A percentile compares a stretch with the other conserved stretches of the same genome.
These are phyloP conservation scores for Euglossa dilemma DNA, from an alignment of 1,140 invertebrate genomes.

Conservation along the genomic window DNA sequence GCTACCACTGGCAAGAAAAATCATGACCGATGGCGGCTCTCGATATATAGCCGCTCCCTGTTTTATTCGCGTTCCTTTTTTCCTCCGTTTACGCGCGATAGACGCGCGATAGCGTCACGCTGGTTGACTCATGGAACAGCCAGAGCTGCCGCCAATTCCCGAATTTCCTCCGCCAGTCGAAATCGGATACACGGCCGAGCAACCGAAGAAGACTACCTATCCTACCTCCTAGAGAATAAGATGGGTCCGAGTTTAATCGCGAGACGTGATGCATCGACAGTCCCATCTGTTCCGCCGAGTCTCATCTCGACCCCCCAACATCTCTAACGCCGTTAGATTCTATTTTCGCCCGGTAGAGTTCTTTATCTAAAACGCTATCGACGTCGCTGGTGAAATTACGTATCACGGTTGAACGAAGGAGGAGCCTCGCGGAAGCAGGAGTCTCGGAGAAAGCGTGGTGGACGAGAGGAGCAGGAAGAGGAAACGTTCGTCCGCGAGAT, in stretches of 20 bases:
- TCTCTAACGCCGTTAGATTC: not conserved
- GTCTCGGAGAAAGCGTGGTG: not conserved
- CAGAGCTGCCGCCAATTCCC: not conserved
- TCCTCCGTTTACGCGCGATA: not conserved
- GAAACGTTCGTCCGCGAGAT: conserved; percentile 71
- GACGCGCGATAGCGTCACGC: not conserved
- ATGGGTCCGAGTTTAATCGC: not conserved
- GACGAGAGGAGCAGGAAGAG: conserved; percentile 41
- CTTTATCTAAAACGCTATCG: no score
- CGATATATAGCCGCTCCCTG: not conserved
- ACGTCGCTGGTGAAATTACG: not conserved
- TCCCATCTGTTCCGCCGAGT: not conserved
- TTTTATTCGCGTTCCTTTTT: conserved; percentile 29
- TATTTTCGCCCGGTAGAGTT: not conserved
- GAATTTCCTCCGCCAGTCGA: not conserved
- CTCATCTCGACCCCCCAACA: not conserved
- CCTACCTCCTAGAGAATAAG: not conserved
- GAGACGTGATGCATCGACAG: not conserved
- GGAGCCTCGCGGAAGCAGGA: conserved; percentile 17
- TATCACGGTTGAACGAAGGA: conserved; percentile 45
- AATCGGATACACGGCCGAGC: not conserved
- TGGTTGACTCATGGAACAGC: not conserved
- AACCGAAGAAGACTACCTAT: not conserved
- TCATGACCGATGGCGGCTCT: conserved; percentile 33
- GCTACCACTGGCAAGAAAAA: conserved; percentile 43